These are phyloP conservation scores for Protomyctophum bolini DNA, from an alignment of 2,113 vertebrate genomes.

Conservation along the genomic window DNA sequence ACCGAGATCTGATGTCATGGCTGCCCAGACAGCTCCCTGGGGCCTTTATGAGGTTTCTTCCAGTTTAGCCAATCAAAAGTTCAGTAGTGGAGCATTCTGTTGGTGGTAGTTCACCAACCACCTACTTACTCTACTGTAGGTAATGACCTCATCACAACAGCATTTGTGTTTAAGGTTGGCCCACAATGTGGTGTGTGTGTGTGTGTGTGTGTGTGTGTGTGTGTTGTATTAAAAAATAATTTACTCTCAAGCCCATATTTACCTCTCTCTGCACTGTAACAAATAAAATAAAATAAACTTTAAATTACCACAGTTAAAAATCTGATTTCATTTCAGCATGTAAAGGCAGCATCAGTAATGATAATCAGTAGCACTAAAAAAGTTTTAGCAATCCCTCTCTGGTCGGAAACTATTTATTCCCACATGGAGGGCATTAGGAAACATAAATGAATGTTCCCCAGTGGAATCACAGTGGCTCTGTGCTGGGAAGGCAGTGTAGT, in stretches of 20 bases:
- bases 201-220: too few species aligned
- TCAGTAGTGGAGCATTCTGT: too few species aligned
- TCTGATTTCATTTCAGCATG: background rate
- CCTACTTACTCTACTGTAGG: too few species aligned
- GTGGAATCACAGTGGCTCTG: slow-evolving; percentile 59
- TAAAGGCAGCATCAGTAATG: slow-evolving; percentile 45
- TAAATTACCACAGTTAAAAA: slow-evolving; percentile 21
- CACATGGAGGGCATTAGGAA: slow-evolving; percentile 56
- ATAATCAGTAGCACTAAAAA: slow-evolving; percentile 59
- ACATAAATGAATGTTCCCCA: slow-evolving; percentile 54
- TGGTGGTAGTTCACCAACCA: too few species aligned
- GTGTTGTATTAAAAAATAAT: too few species aligned
- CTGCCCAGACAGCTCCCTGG: slow-evolving; percentile 1
- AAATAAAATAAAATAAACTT: too few species aligned
- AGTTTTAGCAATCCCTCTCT: slow-evolving; percentile 41
- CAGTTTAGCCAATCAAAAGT: background rate
- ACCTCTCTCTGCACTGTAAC: too few species aligned
- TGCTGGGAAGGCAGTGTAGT: slow-evolving; percentile 68
- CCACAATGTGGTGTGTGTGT: too few species aligned
- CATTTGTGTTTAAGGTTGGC: too few species aligned
- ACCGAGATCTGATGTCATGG: slow-evolving; percentile 17
- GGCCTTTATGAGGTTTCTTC: slow-evolving; percentile 20
- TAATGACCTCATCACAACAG: too few species aligned
- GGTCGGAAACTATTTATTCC: slow-evolving; percentile 68
- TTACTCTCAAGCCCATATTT: too few species aligned